Conservation (phyloP, 2,113 vertebrate species). For the Brachypteracias leptosomus region DNA sequence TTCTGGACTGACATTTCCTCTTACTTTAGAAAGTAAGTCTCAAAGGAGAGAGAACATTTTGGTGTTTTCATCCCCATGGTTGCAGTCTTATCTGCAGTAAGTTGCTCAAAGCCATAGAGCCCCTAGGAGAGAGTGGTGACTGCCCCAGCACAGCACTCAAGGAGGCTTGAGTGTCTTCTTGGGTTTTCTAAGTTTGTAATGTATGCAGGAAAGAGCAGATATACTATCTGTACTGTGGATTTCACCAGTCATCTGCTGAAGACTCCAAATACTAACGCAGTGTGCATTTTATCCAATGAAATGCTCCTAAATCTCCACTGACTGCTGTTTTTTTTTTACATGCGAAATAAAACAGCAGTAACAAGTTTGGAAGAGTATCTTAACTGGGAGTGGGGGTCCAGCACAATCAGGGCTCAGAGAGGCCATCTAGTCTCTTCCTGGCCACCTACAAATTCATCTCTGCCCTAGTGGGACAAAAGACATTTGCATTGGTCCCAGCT, state of each 20-base stretch:
- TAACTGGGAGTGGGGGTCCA: not conserved
- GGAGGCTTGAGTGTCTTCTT: not conserved
- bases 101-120: not conserved
- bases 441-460: not conserved
- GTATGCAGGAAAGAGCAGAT: not conserved
- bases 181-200: not conserved
- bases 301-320: not conserved
- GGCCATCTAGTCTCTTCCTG: not conserved
- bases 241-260: not conserved
- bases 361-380: not conserved
- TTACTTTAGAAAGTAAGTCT: not conserved
- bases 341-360: not conserved
- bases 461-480: not conserved
- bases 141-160: not conserved
- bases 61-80: not conserved
- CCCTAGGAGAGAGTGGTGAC: not conserved
- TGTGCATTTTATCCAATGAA: not conserved
- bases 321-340: not conserved
- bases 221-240: not conserved
- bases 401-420: not conserved
- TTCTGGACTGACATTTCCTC: not conserved
- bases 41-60: not conserved
- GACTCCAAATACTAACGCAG: not conserved
- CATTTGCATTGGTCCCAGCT: not conserved
- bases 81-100: not conserved